Conservation (phyloP, 1,140 invertebrate species). For the Maconellicoccus hirsutus region DNA sequence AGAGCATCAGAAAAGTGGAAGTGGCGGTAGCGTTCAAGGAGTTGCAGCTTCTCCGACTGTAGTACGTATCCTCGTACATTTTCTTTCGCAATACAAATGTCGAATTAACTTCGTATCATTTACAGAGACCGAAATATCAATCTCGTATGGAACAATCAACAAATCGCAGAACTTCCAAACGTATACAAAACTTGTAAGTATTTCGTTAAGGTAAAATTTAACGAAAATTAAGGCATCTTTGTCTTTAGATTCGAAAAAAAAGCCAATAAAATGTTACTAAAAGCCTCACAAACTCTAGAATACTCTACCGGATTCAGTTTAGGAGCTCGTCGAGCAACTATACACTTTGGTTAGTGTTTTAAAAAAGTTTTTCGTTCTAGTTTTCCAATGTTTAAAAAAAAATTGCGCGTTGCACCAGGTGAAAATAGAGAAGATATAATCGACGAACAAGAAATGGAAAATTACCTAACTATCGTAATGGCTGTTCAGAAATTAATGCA, state of each 20-base stretch:
- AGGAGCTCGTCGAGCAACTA: constrained; percentile 39
- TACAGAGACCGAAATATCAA: constrained; percentile 40
- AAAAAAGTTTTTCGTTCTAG: background rate
- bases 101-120: constrained; percentile 26
- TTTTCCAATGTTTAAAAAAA: background rate
- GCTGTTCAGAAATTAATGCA: constrained; percentile 80
- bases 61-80: constrained; percentile 27
- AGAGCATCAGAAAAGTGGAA: constrained; percentile 67
- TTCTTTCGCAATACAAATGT: no score
- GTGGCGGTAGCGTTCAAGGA: constrained; percentile 32
- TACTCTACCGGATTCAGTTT: constrained; percentile 56
- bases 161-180: constrained; percentile 41
- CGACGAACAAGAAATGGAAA: constrained; percentile 74
- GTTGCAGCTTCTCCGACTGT: constrained; percentile 32
- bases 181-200: constrained; percentile 48
- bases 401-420: constrained; percentile 23
- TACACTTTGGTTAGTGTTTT: constrained; percentile 27
- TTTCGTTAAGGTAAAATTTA: no score
- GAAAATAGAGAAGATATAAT: constrained; percentile 48
- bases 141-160: constrained; percentile 42
- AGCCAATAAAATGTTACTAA: constrained; percentile 72
- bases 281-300: constrained; percentile 67
- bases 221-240: background rate
- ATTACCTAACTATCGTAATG: constrained; percentile 71
- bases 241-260: constrained; percentile 51